These are phyloP conservation scores for Sternarchorhynchus goeldii DNA, from an alignment of 2,797 vertebrate species.

Conservation along the genomic window DNA sequence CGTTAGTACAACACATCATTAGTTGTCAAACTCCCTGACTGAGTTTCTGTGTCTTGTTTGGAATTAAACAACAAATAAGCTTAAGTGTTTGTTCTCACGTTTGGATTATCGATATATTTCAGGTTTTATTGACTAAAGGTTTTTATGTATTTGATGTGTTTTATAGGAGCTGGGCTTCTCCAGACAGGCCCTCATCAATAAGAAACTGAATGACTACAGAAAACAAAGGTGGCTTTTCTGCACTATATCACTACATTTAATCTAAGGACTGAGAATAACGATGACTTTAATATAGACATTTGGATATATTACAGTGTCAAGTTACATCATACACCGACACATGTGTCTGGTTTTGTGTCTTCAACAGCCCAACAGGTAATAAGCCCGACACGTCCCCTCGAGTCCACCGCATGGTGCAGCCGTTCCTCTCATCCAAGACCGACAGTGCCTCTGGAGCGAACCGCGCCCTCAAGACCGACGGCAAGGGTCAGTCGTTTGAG, in stretches of 20 bases:
- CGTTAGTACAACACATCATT: background rate
- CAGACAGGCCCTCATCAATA: conserved; percentile 94
- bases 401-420: conserved; percentile 83
- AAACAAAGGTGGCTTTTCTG: conserved; percentile 83
- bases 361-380: conserved; percentile 79
- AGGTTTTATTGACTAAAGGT: background rate
- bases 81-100: too few species aligned
- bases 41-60: too few species aligned
- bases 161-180: conserved; percentile 91
- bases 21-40: background rate
- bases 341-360: conserved; percentile 25
- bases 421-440: conserved; percentile 83
- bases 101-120: too few species aligned
- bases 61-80: too few species aligned
- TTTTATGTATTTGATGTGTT: background rate
- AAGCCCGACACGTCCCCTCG: conserved; percentile 88
- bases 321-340: conserved; percentile 5
- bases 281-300: background rate
- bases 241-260: background rate
- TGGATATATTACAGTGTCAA: background rate
- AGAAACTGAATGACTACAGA: conserved; percentile 95
- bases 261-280: too few species aligned
- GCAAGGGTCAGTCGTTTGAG: conserved; percentile 62
- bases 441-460: conserved; percentile 70
- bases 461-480: conserved; percentile 78